Evolutionary conservation across 1,140 invertebrate genomes (phyloP).

Genomic region (Stegodyphus dumicola): DNA sequence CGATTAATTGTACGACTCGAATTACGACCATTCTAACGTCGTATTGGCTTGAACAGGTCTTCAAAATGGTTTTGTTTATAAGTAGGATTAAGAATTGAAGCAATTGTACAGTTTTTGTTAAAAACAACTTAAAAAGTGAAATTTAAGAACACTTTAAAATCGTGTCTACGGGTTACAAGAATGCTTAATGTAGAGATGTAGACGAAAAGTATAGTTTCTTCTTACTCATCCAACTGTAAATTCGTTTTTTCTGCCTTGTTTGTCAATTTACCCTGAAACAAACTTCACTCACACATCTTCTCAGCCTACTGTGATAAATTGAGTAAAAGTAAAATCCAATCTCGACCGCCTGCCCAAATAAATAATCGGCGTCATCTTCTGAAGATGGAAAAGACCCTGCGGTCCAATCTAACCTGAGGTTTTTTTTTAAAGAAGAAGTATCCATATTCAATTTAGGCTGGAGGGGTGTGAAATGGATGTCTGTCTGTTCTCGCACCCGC

Average conservation of each 20-base stretch:
- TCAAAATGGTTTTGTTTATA: too few species aligned
- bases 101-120: too few species aligned
- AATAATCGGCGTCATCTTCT: conserved; percentile 29
- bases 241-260: background rate
- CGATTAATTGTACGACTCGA: too few species aligned
- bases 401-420: conserved; percentile 37
- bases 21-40: too few species aligned
- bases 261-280: background rate
- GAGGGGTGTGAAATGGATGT: conserved; percentile 51
- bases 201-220: too few species aligned
- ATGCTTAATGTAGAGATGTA: too few species aligned
- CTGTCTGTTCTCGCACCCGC: background rate
- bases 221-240: background rate
- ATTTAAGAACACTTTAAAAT: too few species aligned
- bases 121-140: too few species aligned
- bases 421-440: conserved; percentile 9
- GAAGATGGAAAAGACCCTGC: conserved; percentile 31
- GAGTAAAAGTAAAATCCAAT: conserved; percentile 55
- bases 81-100: too few species aligned
- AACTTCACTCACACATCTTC: conserved; percentile 12
- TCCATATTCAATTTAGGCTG: conserved; percentile 48
- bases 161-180: too few species aligned
- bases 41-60: too few species aligned
- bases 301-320: conserved; percentile 17
- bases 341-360: conserved; percentile 49